Percentiles rank a stretch among this genome's conserved stretches.
Evolutionary conservation across 2,797 vertebrate species (phyloP).

Genomic region (Ctenopoma kingsleyae): DNA sequence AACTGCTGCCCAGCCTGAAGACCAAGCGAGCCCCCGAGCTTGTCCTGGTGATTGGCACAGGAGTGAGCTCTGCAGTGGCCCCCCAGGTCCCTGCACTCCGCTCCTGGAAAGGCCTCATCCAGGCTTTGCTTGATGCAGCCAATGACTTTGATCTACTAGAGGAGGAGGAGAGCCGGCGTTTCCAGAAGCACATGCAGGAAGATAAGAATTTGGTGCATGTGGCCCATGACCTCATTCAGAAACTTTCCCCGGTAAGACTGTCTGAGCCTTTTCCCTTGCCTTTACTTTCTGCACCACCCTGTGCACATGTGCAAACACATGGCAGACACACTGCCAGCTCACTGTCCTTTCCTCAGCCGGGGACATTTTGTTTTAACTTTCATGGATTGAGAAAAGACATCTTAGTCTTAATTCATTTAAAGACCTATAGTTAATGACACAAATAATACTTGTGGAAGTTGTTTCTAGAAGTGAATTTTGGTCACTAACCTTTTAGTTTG

Average conservation of each 20-base stretch:
- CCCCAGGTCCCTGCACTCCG: conserved; percentile 95
- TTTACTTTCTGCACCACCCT: conserved; percentile 16
- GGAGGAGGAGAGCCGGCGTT: conserved; percentile 94
- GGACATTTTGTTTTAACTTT: conserved; percentile 31
- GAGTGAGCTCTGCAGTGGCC: conserved; percentile 95
- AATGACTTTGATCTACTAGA: conserved; percentile 96
- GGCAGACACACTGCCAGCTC: conserved; percentile 21
- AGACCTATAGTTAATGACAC: neutral
- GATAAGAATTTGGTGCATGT: conserved; percentile 97
- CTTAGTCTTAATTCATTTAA: conserved; percentile 28
- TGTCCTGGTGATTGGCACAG: conserved; percentile 95
- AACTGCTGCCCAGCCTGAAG: conserved; percentile 95
- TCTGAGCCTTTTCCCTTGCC: conserved; percentile 14
- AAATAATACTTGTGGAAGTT: neutral
- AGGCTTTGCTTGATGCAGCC: conserved; percentile 94
- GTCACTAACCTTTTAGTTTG: neutral
- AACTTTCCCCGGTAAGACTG: conserved; percentile 93
- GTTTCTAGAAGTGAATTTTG: neutral
- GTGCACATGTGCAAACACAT: conserved; percentile 41
- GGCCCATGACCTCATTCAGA: conserved; percentile 97
- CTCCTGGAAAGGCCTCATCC: conserved; percentile 97
- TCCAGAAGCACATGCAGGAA: conserved; percentile 94
- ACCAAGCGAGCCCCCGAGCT: conserved; percentile 94
- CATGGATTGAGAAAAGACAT: conserved; percentile 27
- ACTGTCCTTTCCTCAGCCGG: conserved; percentile 14